Percentiles rank a stretch among this genome's conserved stretches.
These are phyloP conservation scores for Sitta europaea DNA, from an alignment of 2,113 vertebrate species.

Conservation along the genomic window DNA sequence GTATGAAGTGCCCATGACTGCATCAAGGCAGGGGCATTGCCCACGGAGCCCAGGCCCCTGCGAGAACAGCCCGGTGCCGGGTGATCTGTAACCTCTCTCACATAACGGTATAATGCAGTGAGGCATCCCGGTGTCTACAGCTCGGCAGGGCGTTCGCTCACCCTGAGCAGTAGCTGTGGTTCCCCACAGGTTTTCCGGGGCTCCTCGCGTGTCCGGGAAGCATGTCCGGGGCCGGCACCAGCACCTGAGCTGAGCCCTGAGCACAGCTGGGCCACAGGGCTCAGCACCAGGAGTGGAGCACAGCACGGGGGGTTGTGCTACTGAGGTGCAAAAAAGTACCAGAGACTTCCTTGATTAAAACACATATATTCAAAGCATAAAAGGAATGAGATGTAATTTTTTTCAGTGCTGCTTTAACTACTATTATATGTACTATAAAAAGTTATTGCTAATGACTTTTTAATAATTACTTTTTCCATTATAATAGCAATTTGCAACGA, in stretches of 20 bases:
- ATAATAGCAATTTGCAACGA: not conserved
- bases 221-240: not conserved
- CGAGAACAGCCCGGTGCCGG: not conserved
- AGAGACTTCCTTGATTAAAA: not conserved
- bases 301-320: accelerated
- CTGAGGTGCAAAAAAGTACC: not conserved
- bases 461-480: not conserved
- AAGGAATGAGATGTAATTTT: not conserved
- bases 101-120: accelerated
- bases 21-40: not conserved
- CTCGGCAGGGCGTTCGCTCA: not conserved
- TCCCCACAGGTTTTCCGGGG: not conserved
- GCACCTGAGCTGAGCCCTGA: not conserved
- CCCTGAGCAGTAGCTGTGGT: not conserved
- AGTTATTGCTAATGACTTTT: not conserved
- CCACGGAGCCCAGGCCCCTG: not conserved
- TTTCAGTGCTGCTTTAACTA: not conserved
- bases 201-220: not conserved
- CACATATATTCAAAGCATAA: not conserved
- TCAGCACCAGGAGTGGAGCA: not conserved
- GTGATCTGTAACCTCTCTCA: accelerated
- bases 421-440: not conserved
- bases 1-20: not conserved
- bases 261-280: accelerated
- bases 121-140: accelerated